Percentiles rank a stretch among this genome's conserved stretches.
These are phyloP conservation scores for Pomatostomus ruficeps DNA, from an alignment of 2,113 vertebrate species.

Conservation along the genomic window DNA sequence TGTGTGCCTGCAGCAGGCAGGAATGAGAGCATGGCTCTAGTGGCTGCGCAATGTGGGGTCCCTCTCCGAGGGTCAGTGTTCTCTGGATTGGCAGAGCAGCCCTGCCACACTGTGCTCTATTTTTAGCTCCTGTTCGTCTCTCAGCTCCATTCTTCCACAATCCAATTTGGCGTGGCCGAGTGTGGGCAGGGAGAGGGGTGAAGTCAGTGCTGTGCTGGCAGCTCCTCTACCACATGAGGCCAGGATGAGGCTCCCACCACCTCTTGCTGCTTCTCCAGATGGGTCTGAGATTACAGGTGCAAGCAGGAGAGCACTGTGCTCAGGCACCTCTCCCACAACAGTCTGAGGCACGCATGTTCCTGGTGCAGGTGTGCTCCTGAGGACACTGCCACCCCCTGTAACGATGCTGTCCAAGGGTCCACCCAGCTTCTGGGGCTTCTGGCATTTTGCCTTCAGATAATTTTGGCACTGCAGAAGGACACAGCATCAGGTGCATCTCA, in stretches of 20 bases:
- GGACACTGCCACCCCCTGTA: background rate
- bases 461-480: background rate
- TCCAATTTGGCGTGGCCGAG: background rate
- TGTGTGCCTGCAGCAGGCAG: background rate
- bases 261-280: background rate
- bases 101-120: background rate
- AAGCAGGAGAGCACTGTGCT: background rate
- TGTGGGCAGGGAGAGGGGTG: background rate
- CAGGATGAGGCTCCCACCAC: background rate
- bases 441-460: background rate
- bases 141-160: background rate
- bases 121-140: background rate
- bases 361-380: background rate
- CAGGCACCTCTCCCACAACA: background rate
- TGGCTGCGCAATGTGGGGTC: background rate
- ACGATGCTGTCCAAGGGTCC: fast-evolving
- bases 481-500: background rate
- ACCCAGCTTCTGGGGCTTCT: background rate
- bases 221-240: background rate
- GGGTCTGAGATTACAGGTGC: background rate
- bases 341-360: fast-evolving
- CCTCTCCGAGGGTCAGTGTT: background rate
- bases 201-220: fast-evolving
- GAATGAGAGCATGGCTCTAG: background rate
- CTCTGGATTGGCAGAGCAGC: background rate